Base-by-base conservation (phyloP, 2,797 vertebrate genomes). In the Hypotaenidia philippensis region DNA sequence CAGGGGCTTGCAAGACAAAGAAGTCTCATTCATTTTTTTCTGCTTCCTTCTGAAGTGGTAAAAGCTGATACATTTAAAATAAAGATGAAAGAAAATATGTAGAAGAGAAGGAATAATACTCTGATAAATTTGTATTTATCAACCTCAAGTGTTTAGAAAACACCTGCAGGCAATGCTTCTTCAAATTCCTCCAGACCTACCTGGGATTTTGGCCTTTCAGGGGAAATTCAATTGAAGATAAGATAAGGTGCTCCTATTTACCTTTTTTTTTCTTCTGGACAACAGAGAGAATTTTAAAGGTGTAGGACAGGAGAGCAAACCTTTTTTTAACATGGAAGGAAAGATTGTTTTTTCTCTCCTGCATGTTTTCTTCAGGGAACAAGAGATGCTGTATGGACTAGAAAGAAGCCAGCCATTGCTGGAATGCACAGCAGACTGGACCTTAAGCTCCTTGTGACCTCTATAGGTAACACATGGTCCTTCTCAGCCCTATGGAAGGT, bases 221-320 rank as follows among this genome's bases (percentile, higher is more conserved):
- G 89, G 91, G 91, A 88, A 94, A 95, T 75, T 82, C 87, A 92
- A 10, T 6, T 91, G 83, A 83, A 88, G 92, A 88, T 82, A 95
- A 89, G 86, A 81, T 93, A 94, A 94, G 57, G 81, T 88, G 71
- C 59, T 94, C 32, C 56, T 94, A 53, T 92, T 89, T 94, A 84
- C 31, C 32, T 34, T 36, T 36, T 44, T 56, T 85, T 66, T 57
- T 82, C 63, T 68, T 86, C 75, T 20, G 90, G 69, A 91, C 69
- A 93, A 88, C 82, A 83, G 69, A 87, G 53, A 87, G 91, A 96
- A 95, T 96, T 95, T 93, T 92, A 92, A 91, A 95, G 91, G 69
- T 61, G 69, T 52, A 85, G 49, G 49, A 94, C 52, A 71, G 52
- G n/a, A 78, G 10, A 78, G 59, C 10, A 59, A 32, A 27, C n/a